Evolutionary conservation across 2,888 invertebrate genomes (phyloP), one percentile per base, ranked within the genome.

Genomic region (Eupithecia abbreviata): DNA sequence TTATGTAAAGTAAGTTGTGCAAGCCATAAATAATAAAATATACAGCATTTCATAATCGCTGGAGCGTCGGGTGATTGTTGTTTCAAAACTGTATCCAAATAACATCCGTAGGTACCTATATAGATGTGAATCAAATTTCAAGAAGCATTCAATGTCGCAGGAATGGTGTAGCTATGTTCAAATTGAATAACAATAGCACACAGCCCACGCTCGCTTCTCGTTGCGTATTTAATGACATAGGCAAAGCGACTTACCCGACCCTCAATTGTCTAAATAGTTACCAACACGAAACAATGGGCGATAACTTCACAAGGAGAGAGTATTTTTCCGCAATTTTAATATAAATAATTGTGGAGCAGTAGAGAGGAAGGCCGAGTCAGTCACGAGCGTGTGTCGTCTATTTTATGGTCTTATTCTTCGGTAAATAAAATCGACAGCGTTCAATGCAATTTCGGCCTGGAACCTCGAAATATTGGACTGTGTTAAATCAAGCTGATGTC

Each of bases 71-170:
- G 85, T 88, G 85, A 89, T 88, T 87, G 88, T 87, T 87, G 90
- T 91, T 92, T 89, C 89, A 89, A 92, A 92, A 89, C 83, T 87
- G 84, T 87, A 90, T 88, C 86, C 85, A 87, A 89, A 88, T 85
- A 87, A 86, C 85, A 86, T 86, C 45, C 45, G 10, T 43, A 43
- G 43, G 67, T 43, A 84, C 85, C 82, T 88, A 85, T 88, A 85
- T 84, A 84, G 85, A 86, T 85, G 85, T 86, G 86, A 89, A 90
- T 90, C 87, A 87, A 85, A 89, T 91, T 92, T 90, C 85, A 82
- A 90, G 91, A 92, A 92, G 87, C 86, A 86, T 91, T 91, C 91
- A 91, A 92, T 92, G 92, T 91, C 91, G 86, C 87, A 84, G 86
- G 87, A 88, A 89, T 87, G 86, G 86, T 88, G 87, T 87, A 88